Percentiles rank a stretch among this genome's conserved stretches.
Evolutionary conservation across 2,888 invertebrate genomes (phyloP).

Genomic region (Andrena trimmerana): DNA sequence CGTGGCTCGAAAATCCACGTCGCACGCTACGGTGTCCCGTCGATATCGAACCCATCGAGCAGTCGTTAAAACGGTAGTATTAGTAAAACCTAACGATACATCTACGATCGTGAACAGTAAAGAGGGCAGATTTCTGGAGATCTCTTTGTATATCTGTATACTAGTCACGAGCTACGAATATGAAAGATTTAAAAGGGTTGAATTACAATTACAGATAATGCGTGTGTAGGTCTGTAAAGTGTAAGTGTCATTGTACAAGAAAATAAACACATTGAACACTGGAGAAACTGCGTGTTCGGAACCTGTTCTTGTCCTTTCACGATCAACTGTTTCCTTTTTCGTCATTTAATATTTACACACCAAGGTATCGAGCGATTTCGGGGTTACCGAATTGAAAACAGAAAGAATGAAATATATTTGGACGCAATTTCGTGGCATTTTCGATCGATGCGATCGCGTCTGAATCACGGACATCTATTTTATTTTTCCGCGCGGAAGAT

Average conservation of each 20-base stretch:
- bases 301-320: conserved; percentile 44
- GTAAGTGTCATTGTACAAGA: conserved; percentile 29
- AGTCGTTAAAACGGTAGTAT: conserved; percentile 35
- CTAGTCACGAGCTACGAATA: conserved; percentile 30
- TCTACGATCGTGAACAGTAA: conserved; percentile 38
- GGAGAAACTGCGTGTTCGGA: conserved; percentile 38
- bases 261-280: conserved; percentile 54
- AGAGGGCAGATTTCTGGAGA: conserved; percentile 30
- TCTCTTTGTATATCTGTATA: conserved; percentile 18
- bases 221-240: conserved; percentile 22
- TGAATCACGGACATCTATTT: conserved; percentile 20
- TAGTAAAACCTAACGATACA: conserved; percentile 37
- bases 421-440: conserved; percentile 67
- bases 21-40: background rate
- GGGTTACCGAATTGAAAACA: conserved; percentile 27
- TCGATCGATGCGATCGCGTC: conserved; percentile 41
- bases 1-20: conserved; percentile 4
- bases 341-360: conserved; percentile 55
- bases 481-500: conserved; percentile 8
- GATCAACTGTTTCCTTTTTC: conserved; percentile 18
- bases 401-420: conserved; percentile 41
- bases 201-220: conserved; percentile 38
- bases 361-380: conserved; percentile 47
- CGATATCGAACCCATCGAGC: background rate
- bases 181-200: conserved; percentile 51